phyloP scores from a whole-genome alignment of 2,113 vertebrate genomes.

The Fregata magnificens region DNA sequence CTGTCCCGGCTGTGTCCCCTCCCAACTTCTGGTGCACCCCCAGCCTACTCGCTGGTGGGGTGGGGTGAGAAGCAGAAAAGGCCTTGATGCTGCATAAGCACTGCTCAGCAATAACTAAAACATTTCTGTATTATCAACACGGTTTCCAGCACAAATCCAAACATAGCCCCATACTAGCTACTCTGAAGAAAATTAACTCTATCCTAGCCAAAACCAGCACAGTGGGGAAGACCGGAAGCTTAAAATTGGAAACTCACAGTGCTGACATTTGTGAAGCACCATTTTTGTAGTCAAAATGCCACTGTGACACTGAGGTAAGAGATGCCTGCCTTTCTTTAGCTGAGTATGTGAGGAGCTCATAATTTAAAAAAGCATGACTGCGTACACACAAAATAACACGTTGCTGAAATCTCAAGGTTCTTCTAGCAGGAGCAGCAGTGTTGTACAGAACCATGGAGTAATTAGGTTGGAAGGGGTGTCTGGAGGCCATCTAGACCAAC shows the following conservation, averaged over 20 bases:
- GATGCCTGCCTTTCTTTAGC: neutral
- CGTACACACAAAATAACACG: fast-evolving
- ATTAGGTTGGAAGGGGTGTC: neutral
- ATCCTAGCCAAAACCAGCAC: no score
- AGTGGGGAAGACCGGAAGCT: neutral
- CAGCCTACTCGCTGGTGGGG: no score
- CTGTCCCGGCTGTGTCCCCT: no score
- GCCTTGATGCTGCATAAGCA: no score
- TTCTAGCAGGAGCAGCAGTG: neutral
- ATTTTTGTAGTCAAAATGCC: neutral
- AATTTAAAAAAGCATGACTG: neutral
- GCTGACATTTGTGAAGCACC: neutral
- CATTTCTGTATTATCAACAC: no score
- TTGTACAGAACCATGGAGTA: neutral
- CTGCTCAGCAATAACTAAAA: no score
- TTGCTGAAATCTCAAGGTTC: neutral
- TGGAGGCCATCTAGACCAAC: neutral
- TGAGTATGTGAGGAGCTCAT: neutral
- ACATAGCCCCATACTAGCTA: no score
- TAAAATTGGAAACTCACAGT: neutral
- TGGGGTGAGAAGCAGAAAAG: no score
- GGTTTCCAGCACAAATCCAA: no score
- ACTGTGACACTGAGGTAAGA: neutral
- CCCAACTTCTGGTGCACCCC: no score
- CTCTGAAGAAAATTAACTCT: no score